These are phyloP conservation scores for Stenchaetothrips biformis DNA, from an alignment of 2,888 invertebrate genomes.

Conservation along the genomic window DNA sequence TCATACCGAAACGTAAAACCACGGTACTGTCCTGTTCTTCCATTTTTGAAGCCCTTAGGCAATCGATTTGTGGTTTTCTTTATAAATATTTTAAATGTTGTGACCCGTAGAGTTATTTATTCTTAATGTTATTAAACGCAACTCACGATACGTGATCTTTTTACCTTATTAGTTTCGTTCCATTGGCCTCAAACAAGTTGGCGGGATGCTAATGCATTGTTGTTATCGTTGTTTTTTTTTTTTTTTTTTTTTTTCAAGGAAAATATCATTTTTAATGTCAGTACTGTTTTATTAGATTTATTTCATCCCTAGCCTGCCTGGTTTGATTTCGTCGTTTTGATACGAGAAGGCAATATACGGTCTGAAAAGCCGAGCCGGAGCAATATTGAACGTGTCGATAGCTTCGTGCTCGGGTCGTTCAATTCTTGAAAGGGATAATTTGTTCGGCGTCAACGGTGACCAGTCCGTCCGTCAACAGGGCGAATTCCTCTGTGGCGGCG, in stretches of 20 bases:
- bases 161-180: not conserved
- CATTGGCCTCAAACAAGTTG: not conserved
- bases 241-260: not conserved
- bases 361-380: not conserved
- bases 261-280: not conserved
- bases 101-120: slow-evolving; percentile 11
- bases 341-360: not conserved
- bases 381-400: not conserved
- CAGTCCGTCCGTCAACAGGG: too few relatives aligned
- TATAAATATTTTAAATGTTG: not conserved
- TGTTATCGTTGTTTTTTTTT: not conserved
- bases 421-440: too few relatives aligned
- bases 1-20: not conserved
- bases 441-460: too few relatives aligned
- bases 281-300: not conserved
- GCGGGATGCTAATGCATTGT: not conserved
- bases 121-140: not conserved
- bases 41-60: slow-evolving; percentile 21
- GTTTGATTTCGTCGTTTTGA: not conserved
- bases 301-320: not conserved
- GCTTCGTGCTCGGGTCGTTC: not conserved
- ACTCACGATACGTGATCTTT: not conserved
- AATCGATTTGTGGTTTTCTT: not conserved
- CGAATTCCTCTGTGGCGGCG: too few relatives aligned
- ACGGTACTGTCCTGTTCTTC: slow-evolving; percentile 20